Conservation (phyloP, 2,113 vertebrate species). For the Rhinogobius similis region DNA sequence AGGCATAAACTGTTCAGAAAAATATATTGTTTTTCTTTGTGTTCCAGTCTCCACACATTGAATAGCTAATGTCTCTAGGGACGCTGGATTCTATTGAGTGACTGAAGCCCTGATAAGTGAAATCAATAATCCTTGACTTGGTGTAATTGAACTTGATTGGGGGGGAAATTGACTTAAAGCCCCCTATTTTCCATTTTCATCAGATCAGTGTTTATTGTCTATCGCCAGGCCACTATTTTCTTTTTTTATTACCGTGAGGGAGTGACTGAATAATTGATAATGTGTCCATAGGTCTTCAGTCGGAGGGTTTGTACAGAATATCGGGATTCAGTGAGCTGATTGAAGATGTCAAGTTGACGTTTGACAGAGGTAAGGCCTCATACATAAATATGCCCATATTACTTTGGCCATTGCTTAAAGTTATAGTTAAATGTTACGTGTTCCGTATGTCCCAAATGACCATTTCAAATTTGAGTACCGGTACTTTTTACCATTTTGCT, state of each 20-base stretch:
- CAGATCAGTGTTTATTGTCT: conserved; percentile 9
- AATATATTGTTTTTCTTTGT: conserved; percentile 14
- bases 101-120: conserved; percentile 1
- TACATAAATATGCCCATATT: no score
- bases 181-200: conserved; percentile 11
- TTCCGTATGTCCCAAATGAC: no score
- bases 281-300: conserved; percentile 86
- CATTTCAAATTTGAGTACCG: no score
- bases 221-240: neutral
- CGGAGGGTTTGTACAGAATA: conserved; percentile 96
- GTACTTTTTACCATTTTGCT: no score
- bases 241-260: neutral
- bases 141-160: conserved; percentile 40
- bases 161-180: neutral
- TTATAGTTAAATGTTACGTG: no score
- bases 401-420: no score
- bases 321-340: conserved; percentile 98
- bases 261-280: neutral
- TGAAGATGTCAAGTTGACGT: conserved; percentile 98
- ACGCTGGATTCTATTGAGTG: conserved; percentile 34
- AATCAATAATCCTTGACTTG: conserved; percentile 37
- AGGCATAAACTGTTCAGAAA: conserved; percentile 45
- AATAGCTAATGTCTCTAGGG: conserved; percentile 2
- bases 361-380: conserved; percentile 88
- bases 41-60: neutral